phyloP scores from a whole-genome alignment of 2,888 invertebrate species.

The Flabesymbios commensalis region DNA sequence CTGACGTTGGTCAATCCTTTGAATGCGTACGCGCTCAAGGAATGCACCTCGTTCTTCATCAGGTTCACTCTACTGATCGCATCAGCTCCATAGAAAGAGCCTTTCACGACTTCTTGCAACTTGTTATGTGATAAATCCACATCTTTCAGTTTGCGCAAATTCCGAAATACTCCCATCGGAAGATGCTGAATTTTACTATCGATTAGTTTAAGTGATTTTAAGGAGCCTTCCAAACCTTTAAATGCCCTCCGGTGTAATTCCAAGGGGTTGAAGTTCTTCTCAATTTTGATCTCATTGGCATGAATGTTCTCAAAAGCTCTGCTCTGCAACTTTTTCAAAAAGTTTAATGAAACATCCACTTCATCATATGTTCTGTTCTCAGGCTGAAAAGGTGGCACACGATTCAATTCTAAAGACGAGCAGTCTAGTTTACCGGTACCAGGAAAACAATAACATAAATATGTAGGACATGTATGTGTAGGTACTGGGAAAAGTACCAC shows the following conservation, averaged over 20 bases:
- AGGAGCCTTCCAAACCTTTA: conserved; percentile 20
- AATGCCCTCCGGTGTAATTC: conserved; percentile 24
- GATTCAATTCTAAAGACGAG: no score
- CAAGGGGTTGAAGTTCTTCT: no score
- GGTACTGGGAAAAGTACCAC: no score
- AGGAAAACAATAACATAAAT: no score
- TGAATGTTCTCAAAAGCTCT: no score
- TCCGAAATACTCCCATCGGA: conserved; percentile 28
- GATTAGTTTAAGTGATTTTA: conserved; percentile 13
- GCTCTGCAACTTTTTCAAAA: no score
- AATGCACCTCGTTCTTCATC: conserved; percentile 17
- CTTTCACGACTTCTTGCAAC: conserved; percentile 10
- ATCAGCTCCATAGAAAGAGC: conserved; percentile 23
- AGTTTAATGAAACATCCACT: no score
- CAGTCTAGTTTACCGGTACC: no score
- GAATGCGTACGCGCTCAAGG: conserved; percentile 23
- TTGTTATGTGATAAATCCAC: conserved; percentile 21
- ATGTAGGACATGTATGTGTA: no score
- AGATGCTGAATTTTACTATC: conserved; percentile 14
- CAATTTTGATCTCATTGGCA: no score
- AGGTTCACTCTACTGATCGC: conserved; percentile 22
- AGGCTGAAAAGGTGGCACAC: no score
- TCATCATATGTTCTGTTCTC: no score
- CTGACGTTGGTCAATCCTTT: conserved; percentile 23
- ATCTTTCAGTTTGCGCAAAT: conserved; percentile 15